Evolutionary conservation across 2,888 invertebrate species (phyloP).

Genomic region (Drosophila kokeensis): DNA sequence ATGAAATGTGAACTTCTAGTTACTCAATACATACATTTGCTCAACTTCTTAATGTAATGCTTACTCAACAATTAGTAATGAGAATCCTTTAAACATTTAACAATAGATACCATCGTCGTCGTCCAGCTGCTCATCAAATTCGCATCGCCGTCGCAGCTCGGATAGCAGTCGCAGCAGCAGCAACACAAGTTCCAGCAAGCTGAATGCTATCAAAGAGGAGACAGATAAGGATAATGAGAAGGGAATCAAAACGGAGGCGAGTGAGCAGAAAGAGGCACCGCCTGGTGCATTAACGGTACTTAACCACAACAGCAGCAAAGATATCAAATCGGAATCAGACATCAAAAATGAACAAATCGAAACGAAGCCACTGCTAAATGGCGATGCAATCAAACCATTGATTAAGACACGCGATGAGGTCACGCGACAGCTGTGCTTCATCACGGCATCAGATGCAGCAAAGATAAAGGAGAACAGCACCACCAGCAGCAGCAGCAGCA

Average conservation of each 20-base stretch:
- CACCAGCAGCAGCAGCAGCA: conserved; percentile 32
- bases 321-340: conserved; percentile 50
- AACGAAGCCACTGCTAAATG: conserved; percentile 55
- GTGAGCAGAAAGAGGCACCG: conserved; percentile 12
- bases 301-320: conserved; percentile 42
- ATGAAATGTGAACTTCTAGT: not conserved
- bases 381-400: conserved; percentile 46
- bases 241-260: conserved; percentile 51
- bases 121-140: conserved; percentile 70
- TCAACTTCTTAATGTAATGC: not conserved
- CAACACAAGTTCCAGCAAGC: conserved; percentile 59
- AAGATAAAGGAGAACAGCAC: conserved; percentile 39
- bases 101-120: conserved; percentile 64
- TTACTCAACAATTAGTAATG: not conserved
- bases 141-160: conserved; percentile 79
- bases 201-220: conserved; percentile 42
- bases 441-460: conserved; percentile 15
- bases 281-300: conserved; percentile 42
- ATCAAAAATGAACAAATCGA: conserved; percentile 61
- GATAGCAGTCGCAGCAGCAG: conserved; percentile 82
- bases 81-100: not conserved
- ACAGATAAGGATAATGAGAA: conserved; percentile 39
- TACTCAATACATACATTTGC: not conserved
- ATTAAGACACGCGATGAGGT: conserved; percentile 83
- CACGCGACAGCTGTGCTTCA: conserved; percentile 82